A percentile compares a stretch with the other conserved stretches of the same genome.
Evolutionary conservation across 2,888 invertebrate genomes (phyloP).

Genomic region (Muscina levida): DNA sequence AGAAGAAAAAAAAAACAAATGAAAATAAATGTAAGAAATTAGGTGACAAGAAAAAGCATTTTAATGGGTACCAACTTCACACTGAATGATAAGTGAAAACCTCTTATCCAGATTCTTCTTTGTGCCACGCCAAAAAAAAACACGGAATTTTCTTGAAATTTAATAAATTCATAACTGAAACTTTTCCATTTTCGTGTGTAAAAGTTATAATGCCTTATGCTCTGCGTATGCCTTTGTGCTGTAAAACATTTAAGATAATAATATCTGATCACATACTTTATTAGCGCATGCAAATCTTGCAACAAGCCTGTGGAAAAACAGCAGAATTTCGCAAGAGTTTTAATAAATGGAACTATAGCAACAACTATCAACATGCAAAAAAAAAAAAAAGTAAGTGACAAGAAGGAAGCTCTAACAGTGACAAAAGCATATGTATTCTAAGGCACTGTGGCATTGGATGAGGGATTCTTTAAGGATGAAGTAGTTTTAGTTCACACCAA

Average conservation of each 20-base stretch:
- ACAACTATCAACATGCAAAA: too few relatives aligned
- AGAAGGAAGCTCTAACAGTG: too few relatives aligned
- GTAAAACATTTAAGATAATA: conserved; percentile 59
- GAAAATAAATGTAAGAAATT: conserved; percentile 43
- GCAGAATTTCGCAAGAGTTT: neutral
- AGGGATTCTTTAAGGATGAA: too few relatives aligned
- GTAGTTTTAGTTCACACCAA: too few relatives aligned
- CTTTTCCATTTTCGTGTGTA: too few relatives aligned
- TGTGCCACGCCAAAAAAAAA: too few relatives aligned
- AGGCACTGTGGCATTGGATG: too few relatives aligned
- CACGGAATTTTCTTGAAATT: too few relatives aligned
- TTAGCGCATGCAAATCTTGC: conserved; percentile 52
- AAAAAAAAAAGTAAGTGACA: too few relatives aligned
- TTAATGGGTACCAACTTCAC: conserved; percentile 22
- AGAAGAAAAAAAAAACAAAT: conserved; percentile 29
- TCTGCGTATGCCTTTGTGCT: neutral
- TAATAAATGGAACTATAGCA: neutral
- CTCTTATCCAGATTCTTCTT: neutral
- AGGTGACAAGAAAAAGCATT: conserved; percentile 54
- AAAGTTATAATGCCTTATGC: neutral
- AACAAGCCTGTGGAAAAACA: neutral
- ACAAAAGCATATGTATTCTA: too few relatives aligned
- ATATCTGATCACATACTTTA: conserved; percentile 58
- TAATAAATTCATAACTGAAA: too few relatives aligned
- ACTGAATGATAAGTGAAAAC: neutral